phyloP scores from a whole-genome alignment of 2,113 vertebrate genomes.

The Centropristis striata region DNA sequence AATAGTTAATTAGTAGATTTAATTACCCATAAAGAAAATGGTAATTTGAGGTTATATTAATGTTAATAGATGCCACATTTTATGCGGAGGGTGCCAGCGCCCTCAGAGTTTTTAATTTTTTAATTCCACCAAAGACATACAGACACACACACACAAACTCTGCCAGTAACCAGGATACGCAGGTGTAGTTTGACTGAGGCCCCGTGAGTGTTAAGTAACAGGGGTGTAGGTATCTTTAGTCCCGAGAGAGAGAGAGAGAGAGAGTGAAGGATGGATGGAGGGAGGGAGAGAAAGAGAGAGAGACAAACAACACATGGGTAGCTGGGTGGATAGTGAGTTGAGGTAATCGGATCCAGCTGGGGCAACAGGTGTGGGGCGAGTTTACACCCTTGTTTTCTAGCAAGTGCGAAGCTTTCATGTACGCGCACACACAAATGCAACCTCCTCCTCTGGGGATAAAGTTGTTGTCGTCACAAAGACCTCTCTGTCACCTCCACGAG shows the following conservation, averaged over 20 bases:
- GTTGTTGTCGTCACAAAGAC: constrained; percentile 35
- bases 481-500: constrained; percentile 21
- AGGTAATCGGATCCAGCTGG: constrained; percentile 63
- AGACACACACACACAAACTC: constrained; percentile 17
- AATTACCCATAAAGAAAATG: constrained; percentile 57
- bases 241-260: constrained; percentile 30
- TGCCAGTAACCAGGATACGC: constrained; percentile 57
- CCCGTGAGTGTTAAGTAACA: constrained; percentile 71
- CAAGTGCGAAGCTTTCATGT: constrained; percentile 36
- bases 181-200: constrained; percentile 55
- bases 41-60: constrained; percentile 49
- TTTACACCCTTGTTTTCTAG: constrained; percentile 58
- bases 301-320: constrained; percentile 22
- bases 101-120: constrained; percentile 7
- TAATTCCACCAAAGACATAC: constrained; percentile 16
- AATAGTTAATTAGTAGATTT: constrained; percentile 58
- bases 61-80: constrained; percentile 41
- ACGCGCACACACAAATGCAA: constrained; percentile 3
- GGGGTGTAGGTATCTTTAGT: constrained; percentile 50
- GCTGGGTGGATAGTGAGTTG: constrained; percentile 47
- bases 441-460: constrained; percentile 1
- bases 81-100: not conserved
- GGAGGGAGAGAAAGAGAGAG: constrained; percentile 13
- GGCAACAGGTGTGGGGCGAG: constrained; percentile 66
- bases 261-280: constrained; percentile 5